Base-by-base conservation (phyloP, 2,888 invertebrate genomes). In the Orthonevra nobilis region DNA sequence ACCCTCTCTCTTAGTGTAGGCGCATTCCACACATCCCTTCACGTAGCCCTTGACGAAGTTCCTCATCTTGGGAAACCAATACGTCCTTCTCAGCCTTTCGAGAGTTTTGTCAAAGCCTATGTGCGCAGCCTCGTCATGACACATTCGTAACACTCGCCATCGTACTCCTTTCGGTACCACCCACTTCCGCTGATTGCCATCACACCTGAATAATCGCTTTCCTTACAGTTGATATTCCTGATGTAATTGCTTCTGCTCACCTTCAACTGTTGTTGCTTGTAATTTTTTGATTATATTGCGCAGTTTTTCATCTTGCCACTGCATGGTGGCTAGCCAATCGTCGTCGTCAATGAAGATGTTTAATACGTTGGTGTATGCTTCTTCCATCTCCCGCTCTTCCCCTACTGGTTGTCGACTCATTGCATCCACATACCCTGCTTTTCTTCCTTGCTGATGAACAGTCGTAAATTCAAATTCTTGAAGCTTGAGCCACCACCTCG, bases 401-500 rank as follows among this genome's bases (percentile, higher is more conserved):
- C 20, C 52, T 3, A 64, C 44, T 30, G 64, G 64, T 9, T 52
- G 10, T 1, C 52, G 26, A 17, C 38, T 68, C 46, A 68, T 14
- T 4, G 48, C 30, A 38, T 68, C 48, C 26, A 48, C 48, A 20
- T 68, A 38, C 3, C 12, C 14, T 9, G 42, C 32, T 14, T 30
- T 48, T 6, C 17, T 58, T n/a, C 52, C 52, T 5, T 52, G 30
- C 28, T 32, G 42, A 20, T 54, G 54, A 12, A 34, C n/a, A 1
- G 28, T 46, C 2, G 10, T 32, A n/a, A 50, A 60, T 2, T 26
- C 32, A 17, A 69, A 58, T 15, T 34, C 69, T 20, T 46, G 38
- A 0, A 68, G 26, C 20, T 46, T 68, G 3, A 68, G 38, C 68
- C 44, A 63, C 38, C 63, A 64, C 9, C 87, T 89, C 32, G 90